phyloP scores from a whole-genome alignment of 2,113 vertebrate species.

The Pyrgilauda ruficollis region DNA sequence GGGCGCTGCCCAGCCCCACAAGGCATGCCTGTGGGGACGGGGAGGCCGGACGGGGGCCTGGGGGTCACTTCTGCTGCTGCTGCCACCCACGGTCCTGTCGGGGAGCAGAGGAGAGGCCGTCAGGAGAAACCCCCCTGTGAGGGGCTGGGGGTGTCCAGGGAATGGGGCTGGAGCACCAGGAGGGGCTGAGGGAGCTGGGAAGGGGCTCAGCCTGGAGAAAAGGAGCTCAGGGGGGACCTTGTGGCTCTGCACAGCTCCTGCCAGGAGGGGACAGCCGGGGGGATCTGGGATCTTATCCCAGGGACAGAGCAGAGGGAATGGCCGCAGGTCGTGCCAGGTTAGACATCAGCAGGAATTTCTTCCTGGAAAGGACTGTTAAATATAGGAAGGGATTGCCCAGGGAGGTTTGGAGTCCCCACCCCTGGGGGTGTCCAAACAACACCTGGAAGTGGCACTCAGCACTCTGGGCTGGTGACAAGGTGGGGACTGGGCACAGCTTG shows the following conservation, averaged over 20 bases:
- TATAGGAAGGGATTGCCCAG: neutral
- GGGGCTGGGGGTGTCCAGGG: neutral
- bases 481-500: neutral
- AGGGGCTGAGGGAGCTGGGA: neutral
- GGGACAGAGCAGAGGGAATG: neutral
- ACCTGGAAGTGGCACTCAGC: neutral
- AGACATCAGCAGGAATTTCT: neutral
- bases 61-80: constrained; percentile 13
- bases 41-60: neutral
- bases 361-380: neutral
- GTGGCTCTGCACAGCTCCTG: neutral
- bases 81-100: constrained; percentile 60
- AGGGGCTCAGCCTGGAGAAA: neutral
- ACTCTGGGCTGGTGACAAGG: neutral
- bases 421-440: neutral
- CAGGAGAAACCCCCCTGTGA: neutral
- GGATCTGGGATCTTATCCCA: neutral
- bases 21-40: constrained; percentile 65
- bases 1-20: constrained; percentile 64
- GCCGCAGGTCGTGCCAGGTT: neutral
- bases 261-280: neutral
- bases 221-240: neutral
- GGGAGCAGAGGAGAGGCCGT: neutral
- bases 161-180: neutral
- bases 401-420: neutral